A percentile compares a stretch with the other conserved stretches of the same genome.
These are phyloP conservation scores for Acipenser ruthenus DNA, from an alignment of 2,797 vertebrate species.

Conservation along the genomic window DNA sequence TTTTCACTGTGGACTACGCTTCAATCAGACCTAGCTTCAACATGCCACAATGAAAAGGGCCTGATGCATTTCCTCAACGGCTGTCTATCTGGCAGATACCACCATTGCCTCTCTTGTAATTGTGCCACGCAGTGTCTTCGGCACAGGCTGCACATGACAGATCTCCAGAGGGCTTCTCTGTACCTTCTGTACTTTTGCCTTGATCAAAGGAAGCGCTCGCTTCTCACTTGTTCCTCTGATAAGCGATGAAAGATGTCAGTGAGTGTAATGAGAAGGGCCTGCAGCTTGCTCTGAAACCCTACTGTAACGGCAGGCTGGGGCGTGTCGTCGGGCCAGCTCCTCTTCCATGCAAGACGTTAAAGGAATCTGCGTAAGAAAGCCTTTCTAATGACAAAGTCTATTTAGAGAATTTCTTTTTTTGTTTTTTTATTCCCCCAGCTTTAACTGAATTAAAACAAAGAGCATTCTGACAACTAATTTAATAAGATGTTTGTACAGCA, in stretches of 20 bases:
- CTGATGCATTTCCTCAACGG: no score
- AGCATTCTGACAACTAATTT: no score
- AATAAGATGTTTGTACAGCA: no score
- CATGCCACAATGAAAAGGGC: no score
- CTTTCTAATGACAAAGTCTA: no score
- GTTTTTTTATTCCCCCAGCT: no score
- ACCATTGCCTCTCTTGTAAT: conserved; percentile 42
- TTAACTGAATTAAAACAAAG: no score
- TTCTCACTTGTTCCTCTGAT: conserved; percentile 65
- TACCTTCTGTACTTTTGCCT: conserved; percentile 58
- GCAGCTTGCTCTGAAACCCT: conserved; percentile 31
- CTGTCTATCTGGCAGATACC: neutral
- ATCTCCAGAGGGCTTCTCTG: conserved; percentile 56
- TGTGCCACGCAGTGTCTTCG: conserved; percentile 44
- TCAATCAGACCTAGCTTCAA: no score
- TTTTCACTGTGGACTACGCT: neutral
- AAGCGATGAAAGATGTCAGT: conserved; percentile 64
- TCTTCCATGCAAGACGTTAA: neutral
- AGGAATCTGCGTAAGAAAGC: neutral
- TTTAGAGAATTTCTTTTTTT: no score
- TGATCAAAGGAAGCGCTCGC: conserved; percentile 62
- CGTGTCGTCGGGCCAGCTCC: neutral
- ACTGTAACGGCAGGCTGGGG: neutral
- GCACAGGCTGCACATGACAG: conserved; percentile 46
- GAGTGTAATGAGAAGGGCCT: conserved; percentile 55